Evolutionary conservation across 1,140 invertebrate species (phyloP).

Genomic region (Drosophila busckii): DNA sequence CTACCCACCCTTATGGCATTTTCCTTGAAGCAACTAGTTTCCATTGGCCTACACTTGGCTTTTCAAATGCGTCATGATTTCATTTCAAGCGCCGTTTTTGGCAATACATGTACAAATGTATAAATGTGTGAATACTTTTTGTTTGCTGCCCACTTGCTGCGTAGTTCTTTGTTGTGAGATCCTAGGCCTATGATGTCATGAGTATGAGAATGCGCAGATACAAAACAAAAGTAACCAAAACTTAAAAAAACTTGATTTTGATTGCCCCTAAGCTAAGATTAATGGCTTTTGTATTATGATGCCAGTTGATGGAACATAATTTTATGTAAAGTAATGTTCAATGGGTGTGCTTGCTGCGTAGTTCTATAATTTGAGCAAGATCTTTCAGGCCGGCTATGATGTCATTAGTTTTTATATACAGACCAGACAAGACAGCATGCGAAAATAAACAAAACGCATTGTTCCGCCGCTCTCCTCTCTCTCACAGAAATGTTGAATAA

Average conservation of each 20-base stretch:
- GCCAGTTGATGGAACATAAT: too few species aligned
- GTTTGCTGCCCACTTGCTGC: background rate
- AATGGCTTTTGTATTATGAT: too few species aligned
- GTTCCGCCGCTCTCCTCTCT: background rate
- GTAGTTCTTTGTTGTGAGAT: background rate
- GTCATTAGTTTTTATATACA: conserved; percentile 25
- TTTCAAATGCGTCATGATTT: conserved; percentile 45
- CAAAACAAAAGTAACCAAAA: too few species aligned
- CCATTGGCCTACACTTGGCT: conserved; percentile 3
- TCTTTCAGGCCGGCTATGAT: conserved; percentile 18
- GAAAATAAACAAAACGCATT: conserved; percentile 1
- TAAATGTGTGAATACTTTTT: too few species aligned
- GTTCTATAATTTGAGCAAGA: conserved; percentile 10
- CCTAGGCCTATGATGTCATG: background rate
- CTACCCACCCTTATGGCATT: background rate
- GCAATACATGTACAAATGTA: too few species aligned
- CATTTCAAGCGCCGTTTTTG: conserved; percentile 22
- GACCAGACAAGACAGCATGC: background rate
- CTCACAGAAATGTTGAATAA: too few species aligned
- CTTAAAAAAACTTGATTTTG: too few species aligned
- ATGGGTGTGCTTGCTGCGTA: too few species aligned
- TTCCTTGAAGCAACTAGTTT: conserved; percentile 13
- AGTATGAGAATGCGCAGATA: too few species aligned
- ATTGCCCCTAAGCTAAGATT: too few species aligned
- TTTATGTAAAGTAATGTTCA: too few species aligned